Base-by-base conservation (phyloP, 2,888 invertebrate species). In the Gymnoscelis rufifasciata region DNA sequence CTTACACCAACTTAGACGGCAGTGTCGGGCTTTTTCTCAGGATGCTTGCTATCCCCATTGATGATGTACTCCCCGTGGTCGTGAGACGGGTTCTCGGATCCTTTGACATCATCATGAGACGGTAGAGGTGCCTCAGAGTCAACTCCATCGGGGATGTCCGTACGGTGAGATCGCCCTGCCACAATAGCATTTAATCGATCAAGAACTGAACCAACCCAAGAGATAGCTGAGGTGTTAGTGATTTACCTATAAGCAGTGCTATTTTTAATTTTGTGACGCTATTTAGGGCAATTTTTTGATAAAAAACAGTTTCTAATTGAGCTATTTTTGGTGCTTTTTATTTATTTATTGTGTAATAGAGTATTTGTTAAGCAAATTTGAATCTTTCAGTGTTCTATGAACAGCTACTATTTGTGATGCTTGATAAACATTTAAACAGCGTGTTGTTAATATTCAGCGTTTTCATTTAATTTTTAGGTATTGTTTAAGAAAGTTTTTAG, bases 71-170 rank as follows among this genome's bases (percentile, higher is more conserved):
- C 90, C 51, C 89, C 90, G 71, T 90, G 91, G 64, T 90, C 90
- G 66, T 90, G 90, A 37, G 89, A 83, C 55, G 89, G 90, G 66
- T 90, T 91, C 64, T 90, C 89, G 26, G 90, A 83, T 58, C 91
- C 91, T 74, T 90, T 89, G 71, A 82, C 68, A 74, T 90, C 90
- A 46, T 90, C 90, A 56, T 90, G 90, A 14, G 90, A 80, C 30
- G 89, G 90, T 7, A 91, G 83, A 28, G 91, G 91, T 52, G 91
- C 91, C 60, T 91, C 91, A 48, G 91, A 91, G 57, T 91, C 91
- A 55, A 83, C 90, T 38, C 90, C 90, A 67, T 91, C 91, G 38
- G 91, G 91, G 60, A 91, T 87, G 70, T 91, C 91, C 54, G 90
- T 90, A 71, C 90, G 90, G 60, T 90, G 86, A 42, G 89, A 89